phyloP scores from a whole-genome alignment of 2,113 vertebrate genomes.

The Sylvilagus bachmani region DNA sequence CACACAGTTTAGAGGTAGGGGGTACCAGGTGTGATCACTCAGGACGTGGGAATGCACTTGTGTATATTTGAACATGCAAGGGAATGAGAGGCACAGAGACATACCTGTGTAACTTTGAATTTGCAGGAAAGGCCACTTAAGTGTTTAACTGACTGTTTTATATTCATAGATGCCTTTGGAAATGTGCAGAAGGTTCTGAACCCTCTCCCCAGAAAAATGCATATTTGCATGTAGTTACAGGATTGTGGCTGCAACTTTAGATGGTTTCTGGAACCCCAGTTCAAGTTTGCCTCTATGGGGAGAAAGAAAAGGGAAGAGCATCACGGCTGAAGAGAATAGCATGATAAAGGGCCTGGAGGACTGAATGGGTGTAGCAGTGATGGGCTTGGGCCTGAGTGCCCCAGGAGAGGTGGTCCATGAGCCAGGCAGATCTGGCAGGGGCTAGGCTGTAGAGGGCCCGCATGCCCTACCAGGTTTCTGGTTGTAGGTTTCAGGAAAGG shows the following conservation, averaged over 20 bases:
- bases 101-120: not conserved
- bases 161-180: not conserved
- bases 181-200: not conserved
- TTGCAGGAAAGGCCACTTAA: not conserved
- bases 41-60: not conserved
- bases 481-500: not conserved
- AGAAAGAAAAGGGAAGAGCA: not conserved
- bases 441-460: not conserved
- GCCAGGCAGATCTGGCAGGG: not conserved
- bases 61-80: not conserved
- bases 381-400: not conserved
- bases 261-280: not conserved
- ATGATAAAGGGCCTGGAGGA: not conserved
- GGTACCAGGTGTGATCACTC: not conserved
- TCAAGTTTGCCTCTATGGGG: not conserved
- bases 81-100: not conserved
- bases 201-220: not conserved
- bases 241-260: not conserved
- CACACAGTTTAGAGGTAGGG: not conserved
- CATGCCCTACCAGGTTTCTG: not conserved
- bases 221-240: not conserved
- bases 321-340: not conserved
- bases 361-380: too few species aligned
- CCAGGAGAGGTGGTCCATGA: too few species aligned
- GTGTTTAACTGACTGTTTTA: not conserved